These are phyloP conservation scores for Cirrhinus mrigala DNA, from an alignment of 2,797 vertebrate genomes.

Conservation along the genomic window DNA sequence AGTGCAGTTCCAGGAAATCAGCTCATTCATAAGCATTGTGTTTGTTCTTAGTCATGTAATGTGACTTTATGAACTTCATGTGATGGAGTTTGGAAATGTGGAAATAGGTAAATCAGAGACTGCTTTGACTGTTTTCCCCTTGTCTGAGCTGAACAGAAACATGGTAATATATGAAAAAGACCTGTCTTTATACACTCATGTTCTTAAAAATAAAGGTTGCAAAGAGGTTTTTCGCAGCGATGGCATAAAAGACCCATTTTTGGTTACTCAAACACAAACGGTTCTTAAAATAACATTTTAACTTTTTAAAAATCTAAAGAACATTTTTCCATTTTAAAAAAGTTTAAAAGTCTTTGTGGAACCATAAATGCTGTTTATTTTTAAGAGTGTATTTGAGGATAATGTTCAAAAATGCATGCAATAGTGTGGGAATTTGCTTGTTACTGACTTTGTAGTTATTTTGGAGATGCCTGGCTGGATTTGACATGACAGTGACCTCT, in stretches of 20 bases:
- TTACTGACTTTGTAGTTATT: slow-evolving; percentile 1
- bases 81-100: not conserved
- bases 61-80: slow-evolving; percentile 7
- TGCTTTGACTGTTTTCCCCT: not conserved
- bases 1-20: not conserved
- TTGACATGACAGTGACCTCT: slow-evolving; percentile 52
- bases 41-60: slow-evolving; percentile 13
- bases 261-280: not conserved
- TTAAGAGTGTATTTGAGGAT: not conserved
- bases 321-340: not conserved
- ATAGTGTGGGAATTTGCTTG: not conserved
- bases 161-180: not conserved
- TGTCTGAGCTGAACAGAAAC: not conserved
- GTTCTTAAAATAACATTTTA: not conserved
- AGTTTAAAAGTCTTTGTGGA: not conserved
- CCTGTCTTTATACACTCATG: not conserved
- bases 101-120: not conserved
- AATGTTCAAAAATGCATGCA: not conserved
- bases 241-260: not conserved
- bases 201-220: not conserved
- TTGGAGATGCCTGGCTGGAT: slow-evolving; percentile 4
- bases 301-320: not conserved
- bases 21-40: not conserved
- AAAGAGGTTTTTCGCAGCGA: not conserved
- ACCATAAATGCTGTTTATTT: not conserved